A percentile compares a stretch with the other conserved stretches of the same genome.
These are phyloP conservation scores for Drosophila stalkeri DNA, from an alignment of 2,888 invertebrate species.

Conservation along the genomic window DNA sequence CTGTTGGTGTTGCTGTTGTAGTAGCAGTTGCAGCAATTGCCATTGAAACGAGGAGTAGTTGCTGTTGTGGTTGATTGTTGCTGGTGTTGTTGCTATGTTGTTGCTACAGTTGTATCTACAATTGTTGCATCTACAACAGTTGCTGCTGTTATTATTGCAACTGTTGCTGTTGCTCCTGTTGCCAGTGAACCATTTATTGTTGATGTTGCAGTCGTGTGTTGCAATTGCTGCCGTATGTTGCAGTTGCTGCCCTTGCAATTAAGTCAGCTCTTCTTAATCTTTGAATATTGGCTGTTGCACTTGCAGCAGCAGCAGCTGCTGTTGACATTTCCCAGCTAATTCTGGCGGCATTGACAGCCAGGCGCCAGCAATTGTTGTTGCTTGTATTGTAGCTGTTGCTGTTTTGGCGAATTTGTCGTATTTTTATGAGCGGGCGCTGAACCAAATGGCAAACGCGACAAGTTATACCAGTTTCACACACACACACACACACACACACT, in stretches of 20 bases:
- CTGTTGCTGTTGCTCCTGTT: neutral
- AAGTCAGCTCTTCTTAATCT: neutral
- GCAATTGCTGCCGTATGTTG: neutral
- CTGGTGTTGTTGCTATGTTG: neutral
- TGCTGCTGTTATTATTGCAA: neutral
- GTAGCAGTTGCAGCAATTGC: neutral
- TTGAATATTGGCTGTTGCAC: neutral
- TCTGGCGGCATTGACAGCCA: constrained; percentile 52
- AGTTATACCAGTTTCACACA: constrained; percentile 65
- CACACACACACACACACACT: constrained; percentile 15
- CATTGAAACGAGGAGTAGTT: no score
- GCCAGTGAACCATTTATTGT: no score
- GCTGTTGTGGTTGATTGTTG: neutral
- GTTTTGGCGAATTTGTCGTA: constrained; percentile 39
- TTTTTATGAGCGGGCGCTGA: constrained; percentile 72
- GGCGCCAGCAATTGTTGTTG: constrained; percentile 31
- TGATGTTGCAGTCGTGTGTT: neutral
- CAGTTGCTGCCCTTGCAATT: neutral
- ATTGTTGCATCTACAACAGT: neutral
- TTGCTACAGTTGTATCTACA: neutral
- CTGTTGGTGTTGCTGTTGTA: neutral
- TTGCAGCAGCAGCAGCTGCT: neutral
- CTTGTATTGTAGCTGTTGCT: constrained; percentile 22
- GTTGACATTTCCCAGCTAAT: constrained; percentile 46
- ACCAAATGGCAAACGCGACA: constrained; percentile 66